These are phyloP conservation scores for Cyclophora punctaria DNA, from an alignment of 2,888 invertebrate species.

Conservation along the genomic window DNA sequence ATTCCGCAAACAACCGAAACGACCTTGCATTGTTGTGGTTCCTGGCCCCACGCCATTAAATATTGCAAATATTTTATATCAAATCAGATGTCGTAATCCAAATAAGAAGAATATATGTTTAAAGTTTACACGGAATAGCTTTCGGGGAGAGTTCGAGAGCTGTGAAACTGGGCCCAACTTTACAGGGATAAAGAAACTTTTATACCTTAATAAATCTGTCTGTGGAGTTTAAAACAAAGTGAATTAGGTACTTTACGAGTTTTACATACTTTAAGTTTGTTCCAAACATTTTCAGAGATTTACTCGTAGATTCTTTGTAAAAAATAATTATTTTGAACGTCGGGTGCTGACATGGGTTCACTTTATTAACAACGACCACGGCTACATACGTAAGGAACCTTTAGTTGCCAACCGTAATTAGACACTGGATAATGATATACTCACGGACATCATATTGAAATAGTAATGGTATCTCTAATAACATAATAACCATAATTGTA, in stretches of 20 bases:
- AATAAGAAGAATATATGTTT: neutral
- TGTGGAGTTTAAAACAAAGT: conserved; percentile 24
- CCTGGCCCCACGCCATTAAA: conserved; percentile 28
- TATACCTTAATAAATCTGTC: conserved; percentile 21
- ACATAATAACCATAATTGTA: too few species aligned
- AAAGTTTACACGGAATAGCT: conserved; percentile 1
- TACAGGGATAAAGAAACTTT: conserved; percentile 24
- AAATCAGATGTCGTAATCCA: conserved; percentile 12
- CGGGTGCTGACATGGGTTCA: too few species aligned
- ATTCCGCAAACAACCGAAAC: conserved; percentile 36
- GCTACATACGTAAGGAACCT: too few species aligned
- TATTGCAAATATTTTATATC: conserved; percentile 27
- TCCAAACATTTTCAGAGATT: conserved; percentile 4
- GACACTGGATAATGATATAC: too few species aligned
- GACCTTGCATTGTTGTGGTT: conserved; percentile 51
- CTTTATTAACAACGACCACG: too few species aligned
- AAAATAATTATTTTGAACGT: too few species aligned
- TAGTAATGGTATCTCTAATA: too few species aligned
- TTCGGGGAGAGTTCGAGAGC: conserved; percentile 16
- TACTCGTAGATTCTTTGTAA: too few species aligned
- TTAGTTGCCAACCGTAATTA: too few species aligned
- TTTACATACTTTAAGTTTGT: too few species aligned
- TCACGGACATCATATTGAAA: too few species aligned
- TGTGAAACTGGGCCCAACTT: conserved; percentile 21
- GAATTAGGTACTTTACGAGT: conserved; percentile 9